Evolutionary conservation across 2,888 invertebrate species (phyloP).

Genomic region (Cantharis nigra): DNA sequence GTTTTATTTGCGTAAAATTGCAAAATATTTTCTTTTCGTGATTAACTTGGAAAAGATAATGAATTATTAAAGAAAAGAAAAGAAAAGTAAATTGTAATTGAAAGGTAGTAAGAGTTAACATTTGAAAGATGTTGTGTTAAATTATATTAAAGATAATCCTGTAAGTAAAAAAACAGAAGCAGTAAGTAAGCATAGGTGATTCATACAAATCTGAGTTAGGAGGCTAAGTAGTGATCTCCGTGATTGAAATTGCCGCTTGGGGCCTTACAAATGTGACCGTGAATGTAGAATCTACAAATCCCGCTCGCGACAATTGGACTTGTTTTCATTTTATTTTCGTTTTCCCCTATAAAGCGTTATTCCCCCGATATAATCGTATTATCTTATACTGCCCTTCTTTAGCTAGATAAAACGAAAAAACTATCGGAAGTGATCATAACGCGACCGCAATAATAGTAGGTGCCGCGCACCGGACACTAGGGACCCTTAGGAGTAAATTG

Average conservation of each 20-base stretch:
- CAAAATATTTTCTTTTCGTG: neutral
- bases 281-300: conserved; percentile 48
- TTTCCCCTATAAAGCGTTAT: conserved; percentile 50
- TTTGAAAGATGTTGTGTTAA: neutral
- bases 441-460: conserved; percentile 32
- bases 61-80: too few relatives aligned
- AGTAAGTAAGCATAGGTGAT: conserved; percentile 20
- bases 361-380: conserved; percentile 53
- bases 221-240: conserved; percentile 33
- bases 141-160: neutral
- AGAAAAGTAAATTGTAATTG: neutral
- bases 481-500: conserved; percentile 47
- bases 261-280: conserved; percentile 43
- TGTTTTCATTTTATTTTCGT: conserved; percentile 55
- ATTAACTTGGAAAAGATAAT: too few relatives aligned
- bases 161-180: neutral
- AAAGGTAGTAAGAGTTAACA: neutral
- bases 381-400: conserved; percentile 48
- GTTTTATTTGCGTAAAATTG: neutral
- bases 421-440: conserved; percentile 36
- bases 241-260: conserved; percentile 52
- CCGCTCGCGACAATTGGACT: conserved; percentile 49
- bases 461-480: conserved; percentile 31
- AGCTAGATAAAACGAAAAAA: conserved; percentile 45
- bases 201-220: conserved; percentile 24